Evolutionary conservation across 2,113 vertebrate genomes (phyloP), one percentile per base, ranked within the genome.

Genomic region (Bostrychus sinensis): DNA sequence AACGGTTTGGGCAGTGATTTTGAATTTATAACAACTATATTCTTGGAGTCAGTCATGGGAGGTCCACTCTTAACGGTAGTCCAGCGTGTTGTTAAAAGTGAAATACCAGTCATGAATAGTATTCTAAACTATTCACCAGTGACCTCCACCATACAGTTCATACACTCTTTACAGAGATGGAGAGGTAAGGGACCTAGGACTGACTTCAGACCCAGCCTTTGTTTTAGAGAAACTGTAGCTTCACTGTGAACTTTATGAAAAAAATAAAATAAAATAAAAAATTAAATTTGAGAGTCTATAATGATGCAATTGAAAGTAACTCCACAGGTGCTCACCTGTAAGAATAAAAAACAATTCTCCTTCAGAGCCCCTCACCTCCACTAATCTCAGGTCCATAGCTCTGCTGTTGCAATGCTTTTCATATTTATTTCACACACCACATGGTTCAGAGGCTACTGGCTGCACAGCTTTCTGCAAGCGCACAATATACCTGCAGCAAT

Each of bases 231-330:
- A 51, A 28, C 6, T 30, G 23, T n/a, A 28, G 25, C 16, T 55
- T 36, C 19, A 53, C 57, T 56, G 7, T 61, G 25, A 60, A 12
- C 58, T 75, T 19, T 20, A 3, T 36, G 30, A 34, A 55, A 34
- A 32, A 17, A 55, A 30, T 20, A 22, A n/a, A 36, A 13, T 6
- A 5, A 13, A 36, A 32, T 13, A 55, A 30, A 36, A 22, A n/a
- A 36, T 20, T 6, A 5, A 13, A 36, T 30, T 28, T 19, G 16
- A 19, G 53, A 59, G 26, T 23, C 34, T 30, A 11, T 41, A 72
- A 25, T 84, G 80, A 81, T 75, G 80, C 57, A 79, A 87, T 65
- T 57, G 1, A 54, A 14, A 55, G 79, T 16, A 86, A 77, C 64
- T 68, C 58, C 64, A 70, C 70, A 82, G 72, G 78, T 69, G 50